Evolutionary conservation across 2,888 invertebrate species (phyloP).

Genomic region (Chaitophorus viminalis): DNA sequence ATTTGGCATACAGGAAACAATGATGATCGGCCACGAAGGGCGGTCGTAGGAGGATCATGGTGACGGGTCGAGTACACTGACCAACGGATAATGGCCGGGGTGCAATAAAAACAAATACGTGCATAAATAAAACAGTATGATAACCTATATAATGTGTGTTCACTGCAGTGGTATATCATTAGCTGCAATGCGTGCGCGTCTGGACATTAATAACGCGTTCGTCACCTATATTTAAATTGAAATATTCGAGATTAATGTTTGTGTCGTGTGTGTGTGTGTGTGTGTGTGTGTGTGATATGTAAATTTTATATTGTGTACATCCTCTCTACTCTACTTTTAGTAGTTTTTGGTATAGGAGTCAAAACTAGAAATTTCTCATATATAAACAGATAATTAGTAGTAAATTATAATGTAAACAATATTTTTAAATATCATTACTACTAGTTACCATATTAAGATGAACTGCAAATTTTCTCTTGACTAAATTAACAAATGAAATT

Average conservation of each 20-base stretch:
- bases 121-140: conserved; percentile 42
- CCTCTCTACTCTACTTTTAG: too few relatives aligned
- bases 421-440: too few relatives aligned
- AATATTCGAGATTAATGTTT: conserved; percentile 32
- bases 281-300: neutral
- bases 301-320: too few relatives aligned
- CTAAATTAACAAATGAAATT: too few relatives aligned
- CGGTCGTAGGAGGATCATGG: too few relatives aligned
- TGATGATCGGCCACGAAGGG: neutral
- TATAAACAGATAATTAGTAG: too few relatives aligned
- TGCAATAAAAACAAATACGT: conserved; percentile 42
- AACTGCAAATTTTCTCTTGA: too few relatives aligned
- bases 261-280: neutral
- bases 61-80: neutral
- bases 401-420: too few relatives aligned
- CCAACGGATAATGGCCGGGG: conserved; percentile 15
- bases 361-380: too few relatives aligned
- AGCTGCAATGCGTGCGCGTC: neutral
- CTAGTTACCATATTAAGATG: too few relatives aligned
- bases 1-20: conserved; percentile 15
- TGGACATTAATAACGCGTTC: conserved; percentile 36
- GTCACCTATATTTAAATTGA: conserved; percentile 39
- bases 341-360: too few relatives aligned
- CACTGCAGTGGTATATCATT: neutral
- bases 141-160: neutral